These are phyloP conservation scores for Parnassius smintheus DNA, from an alignment of 2,888 invertebrate genomes.

Conservation along the genomic window DNA sequence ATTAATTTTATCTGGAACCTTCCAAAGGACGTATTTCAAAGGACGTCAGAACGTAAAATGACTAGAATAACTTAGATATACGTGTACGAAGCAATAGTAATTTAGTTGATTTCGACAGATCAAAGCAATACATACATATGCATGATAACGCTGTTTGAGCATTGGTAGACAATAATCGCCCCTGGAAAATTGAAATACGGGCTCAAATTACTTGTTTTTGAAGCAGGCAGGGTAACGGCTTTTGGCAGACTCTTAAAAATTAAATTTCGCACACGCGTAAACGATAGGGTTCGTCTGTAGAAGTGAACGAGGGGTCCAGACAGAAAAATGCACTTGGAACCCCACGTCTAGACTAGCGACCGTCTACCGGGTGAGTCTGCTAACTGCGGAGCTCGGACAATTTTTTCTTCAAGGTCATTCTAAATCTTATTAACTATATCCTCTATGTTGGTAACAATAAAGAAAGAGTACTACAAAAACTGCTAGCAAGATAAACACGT, in stretches of 20 bases:
- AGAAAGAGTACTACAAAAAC: too few species aligned
- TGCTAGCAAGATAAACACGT: too few species aligned
- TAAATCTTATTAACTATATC: background rate
- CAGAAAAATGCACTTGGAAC: conserved; percentile 77
- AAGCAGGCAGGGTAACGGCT: conserved; percentile 29
- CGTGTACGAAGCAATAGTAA: conserved; percentile 1
- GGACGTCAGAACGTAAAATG: background rate
- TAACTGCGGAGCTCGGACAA: conserved; percentile 46
- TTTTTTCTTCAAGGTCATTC: conserved; percentile 6
- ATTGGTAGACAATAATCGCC: conserved; percentile 25
- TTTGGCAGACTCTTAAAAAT: conserved; percentile 51
- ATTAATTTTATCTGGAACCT: background rate
- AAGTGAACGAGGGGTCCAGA: conserved; percentile 66
- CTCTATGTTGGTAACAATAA: too few species aligned
- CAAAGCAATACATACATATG: conserved; percentile 14
- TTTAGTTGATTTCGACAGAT: conserved; percentile 8
- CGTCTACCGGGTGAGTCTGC: conserved; percentile 50
- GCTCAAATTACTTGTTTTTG: conserved; percentile 21
- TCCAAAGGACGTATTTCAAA: background rate
- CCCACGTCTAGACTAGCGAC: conserved; percentile 76
- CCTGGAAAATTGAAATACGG: conserved; percentile 29
- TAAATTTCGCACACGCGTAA: conserved; percentile 68
- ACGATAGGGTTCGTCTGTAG: conserved; percentile 54
- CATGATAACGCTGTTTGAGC: conserved; percentile 6
- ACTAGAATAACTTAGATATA: background rate